Conservation (phyloP, 2,113 vertebrate genomes). For the Lanius collurio region DNA sequence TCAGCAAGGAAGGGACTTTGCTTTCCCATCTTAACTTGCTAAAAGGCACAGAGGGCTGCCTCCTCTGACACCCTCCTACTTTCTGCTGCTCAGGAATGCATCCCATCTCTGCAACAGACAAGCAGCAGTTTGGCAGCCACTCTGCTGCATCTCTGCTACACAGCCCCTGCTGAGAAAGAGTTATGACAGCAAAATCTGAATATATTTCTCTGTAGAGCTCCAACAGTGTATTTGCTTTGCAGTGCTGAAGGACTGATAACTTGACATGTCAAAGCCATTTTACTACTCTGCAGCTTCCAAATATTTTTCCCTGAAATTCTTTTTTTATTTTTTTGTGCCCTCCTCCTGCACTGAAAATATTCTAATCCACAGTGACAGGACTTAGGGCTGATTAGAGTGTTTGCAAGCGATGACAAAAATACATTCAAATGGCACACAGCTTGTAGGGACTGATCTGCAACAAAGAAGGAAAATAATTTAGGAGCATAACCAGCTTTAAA, state of each 20-base stretch:
- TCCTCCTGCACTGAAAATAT: neutral
- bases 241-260: neutral
- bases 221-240: neutral
- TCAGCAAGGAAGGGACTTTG: neutral
- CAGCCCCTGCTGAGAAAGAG: neutral
- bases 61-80: neutral
- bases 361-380: neutral
- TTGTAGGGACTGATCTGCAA: slow-evolving; percentile 20
- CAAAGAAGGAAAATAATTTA: neutral
- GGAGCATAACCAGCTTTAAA: slow-evolving; percentile 34
- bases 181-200: neutral
- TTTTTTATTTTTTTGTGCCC: neutral
- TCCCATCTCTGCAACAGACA: neutral
- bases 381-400: neutral
- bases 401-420: slow-evolving; percentile 46
- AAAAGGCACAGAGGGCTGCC: neutral
- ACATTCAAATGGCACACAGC: neutral
- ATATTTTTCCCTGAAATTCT: neutral
- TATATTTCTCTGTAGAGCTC: neutral
- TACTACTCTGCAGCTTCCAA: neutral
- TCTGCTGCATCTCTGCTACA: neutral
- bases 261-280: neutral
- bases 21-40: neutral
- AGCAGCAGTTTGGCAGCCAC: neutral
- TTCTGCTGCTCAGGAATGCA: neutral